Base-by-base conservation (phyloP, 2,888 invertebrate species). In the Clistopyga incitator region DNA sequence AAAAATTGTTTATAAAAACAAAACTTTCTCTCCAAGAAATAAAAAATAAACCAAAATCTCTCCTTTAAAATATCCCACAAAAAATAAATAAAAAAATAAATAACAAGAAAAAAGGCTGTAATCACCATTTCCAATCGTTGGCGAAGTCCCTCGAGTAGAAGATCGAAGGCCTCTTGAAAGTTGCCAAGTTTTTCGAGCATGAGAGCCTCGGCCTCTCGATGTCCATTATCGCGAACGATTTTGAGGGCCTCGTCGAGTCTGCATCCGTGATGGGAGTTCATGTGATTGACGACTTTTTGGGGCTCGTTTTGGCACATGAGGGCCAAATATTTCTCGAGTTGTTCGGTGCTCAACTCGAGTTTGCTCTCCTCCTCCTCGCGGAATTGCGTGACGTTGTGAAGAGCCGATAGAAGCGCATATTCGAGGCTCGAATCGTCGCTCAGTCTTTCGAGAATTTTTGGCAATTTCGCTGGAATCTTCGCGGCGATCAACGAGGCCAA, bases 171-270 rank as follows among this genome's bases (percentile, higher is more conserved):
- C 88, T 95, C 95, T 87, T 95, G 94, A 91, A 96, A 96, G 91
- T 97, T 96, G 13, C 97, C 97, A 84, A 95, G 94, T 91, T 96
- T 95, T 92, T 97, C 97, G 84, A 97, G 94, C 74, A 98, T 94
- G 87, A 95, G 95, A 18, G 97, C 97, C 70, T 96, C 95, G 0
- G 96, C 96, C 84, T 95, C 95, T 75, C 95, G 94, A 45, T 96
- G 94, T 79, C 95, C 94, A 89, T 95, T 94, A 86, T 94, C 94
- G 85, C 95, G 94, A 61, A 96, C 96, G 82, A 97, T 95, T 92
- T 95, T 93, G 65, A 95, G 92, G 25, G 96, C 96, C 87, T 95
- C 94, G 81, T 96, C 96, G 67, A 95, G 93, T 71, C 96, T 94
- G 90, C 96, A 97, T 18, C 92, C 92, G 76, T 92, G 91, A 38